Evolutionary conservation across 2,888 invertebrate species (phyloP).

Genomic region (Heliconius cydno): DNA sequence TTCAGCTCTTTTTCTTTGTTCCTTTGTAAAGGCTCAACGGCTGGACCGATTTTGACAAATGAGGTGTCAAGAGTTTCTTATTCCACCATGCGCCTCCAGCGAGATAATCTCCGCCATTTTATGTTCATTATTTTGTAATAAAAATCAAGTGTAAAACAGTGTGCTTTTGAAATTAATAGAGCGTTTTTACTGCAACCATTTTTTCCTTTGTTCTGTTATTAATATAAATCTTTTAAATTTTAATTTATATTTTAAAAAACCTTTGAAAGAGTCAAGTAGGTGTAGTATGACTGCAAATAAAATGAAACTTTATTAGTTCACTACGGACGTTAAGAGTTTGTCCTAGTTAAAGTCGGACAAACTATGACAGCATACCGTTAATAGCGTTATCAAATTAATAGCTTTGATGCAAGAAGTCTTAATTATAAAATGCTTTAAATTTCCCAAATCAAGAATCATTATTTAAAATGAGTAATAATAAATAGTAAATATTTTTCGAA

Average conservation of each 20-base stretch:
- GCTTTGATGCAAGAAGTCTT: background rate
- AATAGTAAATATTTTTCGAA: no score
- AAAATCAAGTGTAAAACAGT: conserved; percentile 38
- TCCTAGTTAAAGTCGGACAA: conserved; percentile 6
- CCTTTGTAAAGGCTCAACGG: conserved; percentile 45
- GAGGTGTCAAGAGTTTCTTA: conserved; percentile 48
- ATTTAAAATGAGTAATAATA: background rate
- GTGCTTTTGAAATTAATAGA: conserved; percentile 21
- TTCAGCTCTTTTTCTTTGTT: conserved; percentile 47
- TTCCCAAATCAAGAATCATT: background rate
- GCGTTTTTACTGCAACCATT: conserved; percentile 3
- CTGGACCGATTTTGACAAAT: conserved; percentile 48
- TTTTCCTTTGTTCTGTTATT: background rate
- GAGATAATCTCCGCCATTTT: conserved; percentile 41
- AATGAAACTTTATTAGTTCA: conserved; percentile 8
- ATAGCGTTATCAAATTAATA: conserved; percentile 27
- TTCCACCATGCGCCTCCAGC: conserved; percentile 43
- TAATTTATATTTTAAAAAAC: background rate
- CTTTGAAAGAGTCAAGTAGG: conserved; percentile 12
- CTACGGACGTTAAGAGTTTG: background rate
- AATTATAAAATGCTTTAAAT: background rate
- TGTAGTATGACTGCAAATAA: conserved; percentile 20
- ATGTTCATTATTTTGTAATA: conserved; percentile 40
- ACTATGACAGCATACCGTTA: conserved; percentile 11
- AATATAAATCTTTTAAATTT: background rate